Conservation (phyloP, 2,888 invertebrate genomes). For the Urechis unicinctus region DNA sequence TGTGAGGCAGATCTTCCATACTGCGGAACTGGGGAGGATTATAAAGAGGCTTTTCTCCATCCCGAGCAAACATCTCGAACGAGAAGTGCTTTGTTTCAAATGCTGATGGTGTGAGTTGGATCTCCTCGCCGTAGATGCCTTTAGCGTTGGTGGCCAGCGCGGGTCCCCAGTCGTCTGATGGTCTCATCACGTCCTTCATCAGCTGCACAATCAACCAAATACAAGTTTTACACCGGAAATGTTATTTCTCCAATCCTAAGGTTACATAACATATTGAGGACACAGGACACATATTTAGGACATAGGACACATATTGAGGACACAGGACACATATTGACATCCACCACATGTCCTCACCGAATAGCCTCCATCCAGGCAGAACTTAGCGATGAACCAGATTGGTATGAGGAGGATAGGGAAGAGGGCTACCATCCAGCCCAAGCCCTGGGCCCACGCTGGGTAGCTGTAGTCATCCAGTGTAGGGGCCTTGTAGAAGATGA, state of each 20-base stretch:
- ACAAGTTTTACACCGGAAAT: not conserved
- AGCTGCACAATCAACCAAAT: not conserved
- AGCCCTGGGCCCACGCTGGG: constrained; percentile 36
- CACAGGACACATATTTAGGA: too few relatives aligned
- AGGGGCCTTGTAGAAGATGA: constrained; percentile 35
- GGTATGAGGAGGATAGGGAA: constrained; percentile 44
- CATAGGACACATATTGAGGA: too few relatives aligned
- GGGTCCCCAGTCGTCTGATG: not conserved
- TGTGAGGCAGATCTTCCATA: too few relatives aligned
- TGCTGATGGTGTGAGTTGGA: not conserved
- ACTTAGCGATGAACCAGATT: constrained; percentile 35
- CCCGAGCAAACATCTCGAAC: not conserved
- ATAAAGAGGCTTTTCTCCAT: not conserved
- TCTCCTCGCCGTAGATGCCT: not conserved
- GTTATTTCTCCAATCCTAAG: too few relatives aligned
- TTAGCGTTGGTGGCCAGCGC: not conserved
- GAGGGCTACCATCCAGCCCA: constrained; percentile 49
- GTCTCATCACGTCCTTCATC: not conserved
- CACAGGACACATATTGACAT: too few relatives aligned
- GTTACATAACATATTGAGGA: too few relatives aligned
- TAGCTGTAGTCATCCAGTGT: constrained; percentile 33
- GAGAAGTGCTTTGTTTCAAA: not conserved
- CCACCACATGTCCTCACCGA: too few relatives aligned
- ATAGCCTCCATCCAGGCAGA: constrained; percentile 39
- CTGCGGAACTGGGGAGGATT: not conserved